Percentiles rank a stretch among this genome's conserved stretches.
phyloP scores from a whole-genome alignment of 1,140 invertebrate species.

The Drosophila ficusphila region DNA sequence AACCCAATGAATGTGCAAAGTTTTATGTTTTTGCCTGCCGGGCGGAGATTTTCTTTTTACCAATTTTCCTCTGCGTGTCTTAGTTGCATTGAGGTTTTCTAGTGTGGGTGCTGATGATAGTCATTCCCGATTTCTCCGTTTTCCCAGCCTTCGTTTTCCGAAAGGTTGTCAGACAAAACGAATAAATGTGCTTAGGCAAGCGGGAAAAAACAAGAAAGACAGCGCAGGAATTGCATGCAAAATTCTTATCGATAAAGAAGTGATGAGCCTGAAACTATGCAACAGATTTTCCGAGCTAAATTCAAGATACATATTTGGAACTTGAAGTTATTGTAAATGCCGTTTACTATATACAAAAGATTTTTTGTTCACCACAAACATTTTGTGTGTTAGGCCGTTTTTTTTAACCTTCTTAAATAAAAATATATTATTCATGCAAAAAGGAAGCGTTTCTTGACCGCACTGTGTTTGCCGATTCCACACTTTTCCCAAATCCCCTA shows the following conservation, averaged over 20 bases:
- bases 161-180: constrained; percentile 68
- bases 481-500: constrained; percentile 12
- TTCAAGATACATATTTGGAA: neutral
- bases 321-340: too few species aligned
- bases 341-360: too few species aligned
- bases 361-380: too few species aligned
- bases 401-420: too few species aligned
- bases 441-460: neutral
- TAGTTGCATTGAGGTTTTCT: constrained; percentile 42
- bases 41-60: constrained; percentile 66
- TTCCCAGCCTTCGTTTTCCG: neutral
- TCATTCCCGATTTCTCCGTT: constrained; percentile 25
- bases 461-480: too few species aligned
- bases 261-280: constrained; percentile 67
- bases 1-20: constrained; percentile 77
- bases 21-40: constrained; percentile 79
- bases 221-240: constrained; percentile 54
- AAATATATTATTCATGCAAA: neutral
- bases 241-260: constrained; percentile 43
- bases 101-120: constrained; percentile 35
- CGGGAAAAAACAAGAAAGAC: constrained; percentile 39
- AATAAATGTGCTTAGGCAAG: constrained; percentile 81
- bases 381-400: too few species aligned
- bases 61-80: constrained; percentile 38
- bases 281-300: constrained; percentile 43